Conservation (phyloP, 2,888 invertebrate genomes). For the Synergus laeviventris region DNA sequence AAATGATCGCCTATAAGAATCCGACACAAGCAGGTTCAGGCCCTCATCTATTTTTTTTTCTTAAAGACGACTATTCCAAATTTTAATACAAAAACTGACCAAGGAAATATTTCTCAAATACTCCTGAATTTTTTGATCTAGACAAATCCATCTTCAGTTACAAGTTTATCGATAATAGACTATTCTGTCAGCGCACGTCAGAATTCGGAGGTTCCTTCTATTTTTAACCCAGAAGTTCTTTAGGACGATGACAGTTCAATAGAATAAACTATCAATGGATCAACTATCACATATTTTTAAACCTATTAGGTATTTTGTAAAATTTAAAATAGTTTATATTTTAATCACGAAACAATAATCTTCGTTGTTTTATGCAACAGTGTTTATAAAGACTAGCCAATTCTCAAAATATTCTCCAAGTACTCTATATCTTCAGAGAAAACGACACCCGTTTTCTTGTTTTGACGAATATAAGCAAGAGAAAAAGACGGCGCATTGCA, state of each 20-base stretch:
- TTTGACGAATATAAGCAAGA: background rate
- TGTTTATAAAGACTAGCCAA: conserved; percentile 32
- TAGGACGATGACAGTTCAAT: conserved; percentile 15
- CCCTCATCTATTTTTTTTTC: conserved; percentile 40
- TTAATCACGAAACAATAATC: conserved; percentile 16
- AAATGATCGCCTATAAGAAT: conserved; percentile 61
- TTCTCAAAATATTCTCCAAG: conserved; percentile 24
- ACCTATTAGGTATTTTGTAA: background rate
- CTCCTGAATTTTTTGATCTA: background rate
- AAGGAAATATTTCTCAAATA: background rate
- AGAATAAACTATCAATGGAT: background rate
- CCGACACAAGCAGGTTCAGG: conserved; percentile 40
- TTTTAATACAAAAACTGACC: background rate
- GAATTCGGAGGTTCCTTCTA: conserved; percentile 13
- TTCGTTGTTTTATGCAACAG: conserved; percentile 26
- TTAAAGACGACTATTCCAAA: conserved; percentile 27
- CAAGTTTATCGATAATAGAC: background rate
- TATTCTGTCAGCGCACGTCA: conserved; percentile 8
- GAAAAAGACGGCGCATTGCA: background rate
- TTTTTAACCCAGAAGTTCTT: conserved; percentile 17
- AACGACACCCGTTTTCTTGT: conserved; percentile 1
- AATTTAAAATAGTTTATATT: background rate
- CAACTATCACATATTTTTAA: background rate
- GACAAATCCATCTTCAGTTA: background rate
- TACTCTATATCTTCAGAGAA: background rate